A percentile compares a stretch with the other conserved stretches of the same genome.
Evolutionary conservation across 1,140 invertebrate genomes (phyloP).

Genomic region (Maniola jurtina): DNA sequence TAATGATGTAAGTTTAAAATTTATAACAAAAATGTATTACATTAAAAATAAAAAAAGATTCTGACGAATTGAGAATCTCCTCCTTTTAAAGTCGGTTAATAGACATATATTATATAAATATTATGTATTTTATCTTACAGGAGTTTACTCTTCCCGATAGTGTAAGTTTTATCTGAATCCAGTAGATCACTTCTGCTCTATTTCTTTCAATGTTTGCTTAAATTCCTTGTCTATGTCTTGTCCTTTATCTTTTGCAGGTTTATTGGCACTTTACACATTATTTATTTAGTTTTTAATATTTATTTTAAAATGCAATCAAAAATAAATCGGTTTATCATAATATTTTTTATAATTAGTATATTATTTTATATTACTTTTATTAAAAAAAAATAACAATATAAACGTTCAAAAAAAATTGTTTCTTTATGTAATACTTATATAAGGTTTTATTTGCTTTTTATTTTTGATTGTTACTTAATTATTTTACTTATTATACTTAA

Average conservation of each 20-base stretch:
- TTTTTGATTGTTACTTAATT: neutral
- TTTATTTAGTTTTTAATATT: neutral
- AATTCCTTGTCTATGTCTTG: slow-evolving; percentile 18
- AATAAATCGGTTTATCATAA: neutral
- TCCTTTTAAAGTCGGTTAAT: too few relatives aligned
- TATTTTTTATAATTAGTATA: neutral
- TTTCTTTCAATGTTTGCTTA: slow-evolving; percentile 23
- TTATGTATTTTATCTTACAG: slow-evolving; percentile 38
- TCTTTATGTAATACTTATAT: too few relatives aligned
- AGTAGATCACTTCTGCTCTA: neutral
- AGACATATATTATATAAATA: slow-evolving; percentile 17
- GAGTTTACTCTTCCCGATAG: slow-evolving; percentile 37
- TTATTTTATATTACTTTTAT: neutral
- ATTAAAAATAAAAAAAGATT: neutral
- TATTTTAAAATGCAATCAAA: neutral
- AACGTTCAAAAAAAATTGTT: too few relatives aligned
- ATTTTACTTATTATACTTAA: slow-evolving; percentile 8
- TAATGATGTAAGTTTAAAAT: slow-evolving; percentile 32
- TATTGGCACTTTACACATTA: slow-evolving; percentile 5
- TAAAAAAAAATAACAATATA: too few relatives aligned
- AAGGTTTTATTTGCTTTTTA: neutral
- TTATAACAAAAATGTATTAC: neutral
- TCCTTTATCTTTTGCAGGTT: neutral
- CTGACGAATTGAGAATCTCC: too few relatives aligned
- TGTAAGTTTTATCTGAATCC: slow-evolving; percentile 36